phyloP scores from a whole-genome alignment of 2,113 vertebrate genomes.

The Leptobrachium leishanense region DNA sequence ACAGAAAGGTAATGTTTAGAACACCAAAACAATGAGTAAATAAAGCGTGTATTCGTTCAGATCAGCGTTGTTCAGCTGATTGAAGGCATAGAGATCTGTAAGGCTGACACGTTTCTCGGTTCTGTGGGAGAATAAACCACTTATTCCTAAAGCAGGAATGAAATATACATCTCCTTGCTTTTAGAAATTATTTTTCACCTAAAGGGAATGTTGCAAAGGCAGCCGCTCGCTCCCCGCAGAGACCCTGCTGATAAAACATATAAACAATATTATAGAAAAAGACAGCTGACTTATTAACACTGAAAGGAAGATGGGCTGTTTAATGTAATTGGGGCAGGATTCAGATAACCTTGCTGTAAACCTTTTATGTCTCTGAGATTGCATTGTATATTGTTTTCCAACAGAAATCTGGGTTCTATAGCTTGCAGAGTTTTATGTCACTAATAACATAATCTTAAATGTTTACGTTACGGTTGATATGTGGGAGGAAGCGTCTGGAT shows the following conservation, averaged over 20 bases:
- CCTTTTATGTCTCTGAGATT: slow-evolving; percentile 15
- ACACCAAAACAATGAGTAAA: not conserved
- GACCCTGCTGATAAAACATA: slow-evolving; percentile 6
- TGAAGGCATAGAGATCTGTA: not conserved
- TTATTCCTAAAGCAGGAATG: not conserved
- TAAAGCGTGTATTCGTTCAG: not conserved
- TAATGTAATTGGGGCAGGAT: slow-evolving; percentile 30
- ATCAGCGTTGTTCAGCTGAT: not conserved
- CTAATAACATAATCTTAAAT: not conserved
- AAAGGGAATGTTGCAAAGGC: not conserved
- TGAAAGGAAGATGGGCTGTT: slow-evolving; percentile 22
- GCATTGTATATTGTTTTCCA: slow-evolving; percentile 9
- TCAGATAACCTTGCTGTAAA: slow-evolving; percentile 28
- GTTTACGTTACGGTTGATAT: not conserved
- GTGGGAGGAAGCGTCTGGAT: not conserved
- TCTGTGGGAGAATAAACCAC: slow-evolving; percentile 1
- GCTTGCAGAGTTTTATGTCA: not conserved
- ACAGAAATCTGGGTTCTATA: not conserved
- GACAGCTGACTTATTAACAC: slow-evolving; percentile 25
- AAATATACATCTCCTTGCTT: not conserved
- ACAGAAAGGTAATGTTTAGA: too few species aligned
- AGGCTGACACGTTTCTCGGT: not conserved
- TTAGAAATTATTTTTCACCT: slow-evolving; percentile 29
- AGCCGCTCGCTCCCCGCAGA: slow-evolving; percentile 1
- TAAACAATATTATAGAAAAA: slow-evolving; percentile 27